Evolutionary conservation across 2,113 vertebrate species (phyloP).

Genomic region (Otocyon megalotis): DNA sequence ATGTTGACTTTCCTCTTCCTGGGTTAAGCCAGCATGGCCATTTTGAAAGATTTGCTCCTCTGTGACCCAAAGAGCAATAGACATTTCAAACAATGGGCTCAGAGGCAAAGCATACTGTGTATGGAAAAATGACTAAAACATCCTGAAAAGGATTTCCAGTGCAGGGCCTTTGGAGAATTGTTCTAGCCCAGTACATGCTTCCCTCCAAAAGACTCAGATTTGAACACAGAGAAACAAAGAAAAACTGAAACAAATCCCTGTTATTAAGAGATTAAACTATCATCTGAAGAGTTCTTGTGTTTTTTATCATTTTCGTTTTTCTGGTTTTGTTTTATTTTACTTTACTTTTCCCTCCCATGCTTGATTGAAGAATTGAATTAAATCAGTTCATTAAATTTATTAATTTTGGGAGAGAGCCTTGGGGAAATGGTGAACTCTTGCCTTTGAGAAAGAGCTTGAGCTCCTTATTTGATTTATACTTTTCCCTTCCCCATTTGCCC

Average conservation of each 20-base stretch:
- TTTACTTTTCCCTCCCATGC: background rate
- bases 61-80: constrained; percentile 65
- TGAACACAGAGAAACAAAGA: constrained; percentile 33
- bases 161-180: constrained; percentile 6
- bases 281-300: background rate
- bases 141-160: constrained; percentile 54
- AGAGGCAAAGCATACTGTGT: constrained; percentile 54
- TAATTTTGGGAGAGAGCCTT: background rate
- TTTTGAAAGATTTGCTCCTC: constrained; percentile 66
- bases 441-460: background rate
- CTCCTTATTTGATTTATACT: background rate
- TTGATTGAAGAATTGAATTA: background rate
- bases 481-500: background rate
- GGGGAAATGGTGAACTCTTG: background rate
- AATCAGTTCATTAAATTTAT: background rate
- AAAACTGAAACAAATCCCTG: constrained; percentile 41
- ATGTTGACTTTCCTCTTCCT: constrained; percentile 48
- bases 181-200: background rate
- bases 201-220: constrained; percentile 47
- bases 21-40: constrained; percentile 55
- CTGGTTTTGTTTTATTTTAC: background rate
- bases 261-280: constrained; percentile 12
- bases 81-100: constrained; percentile 72
- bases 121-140: constrained; percentile 58
- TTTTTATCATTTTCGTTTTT: background rate